Evolutionary conservation across 2,797 vertebrate species (phyloP), one percentile per base, ranked within the genome.

Genomic region (Borostomias antarcticus): DNA sequence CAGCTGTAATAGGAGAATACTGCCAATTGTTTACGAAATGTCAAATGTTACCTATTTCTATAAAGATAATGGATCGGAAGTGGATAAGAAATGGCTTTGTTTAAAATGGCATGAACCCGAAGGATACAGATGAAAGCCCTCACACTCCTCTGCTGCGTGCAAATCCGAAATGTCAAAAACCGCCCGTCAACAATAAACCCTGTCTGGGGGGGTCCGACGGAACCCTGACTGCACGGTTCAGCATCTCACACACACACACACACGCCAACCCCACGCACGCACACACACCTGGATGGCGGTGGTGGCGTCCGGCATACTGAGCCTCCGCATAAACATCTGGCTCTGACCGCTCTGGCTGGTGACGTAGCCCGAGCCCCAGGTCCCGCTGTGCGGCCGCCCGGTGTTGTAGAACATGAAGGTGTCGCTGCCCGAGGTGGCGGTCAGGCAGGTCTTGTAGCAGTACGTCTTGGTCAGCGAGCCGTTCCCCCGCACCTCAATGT

Each of bases 361-460:
- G 85, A 96, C 93, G 84, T 96, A 95, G 80, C 96, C 95, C 3
- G 95, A 89, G 79, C 94, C 87, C 87, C 94, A 93, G 76, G 94
- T 95, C 82, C 95, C 94, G 69, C 93, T 94, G 57, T 95, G 81
- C 3, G 95, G 95, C 54, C 92, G 91, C 78, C 95, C 96, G 43
- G 95, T 97, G 83, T 98, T 97, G 93, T 98, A 98, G 93, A 98
- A 98, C 96, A 98, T 98, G 86, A 98, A 98, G 68, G 96, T 97
- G 85, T 98, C 97, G 72, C 96, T 98, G 91, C 96, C 97, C 29
- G 97, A 98, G 2, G 96, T 96, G 9, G 95, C 94, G 0, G 97
- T 96, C 81, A 98, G 84, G 75, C 95, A 98, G 13, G 96, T 95
- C 87, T 98, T 98, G 86, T 98, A 98, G 91, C 97, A 98, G 90